Conservation (phyloP, 2,888 invertebrate species). For the Sericinus montela region DNA sequence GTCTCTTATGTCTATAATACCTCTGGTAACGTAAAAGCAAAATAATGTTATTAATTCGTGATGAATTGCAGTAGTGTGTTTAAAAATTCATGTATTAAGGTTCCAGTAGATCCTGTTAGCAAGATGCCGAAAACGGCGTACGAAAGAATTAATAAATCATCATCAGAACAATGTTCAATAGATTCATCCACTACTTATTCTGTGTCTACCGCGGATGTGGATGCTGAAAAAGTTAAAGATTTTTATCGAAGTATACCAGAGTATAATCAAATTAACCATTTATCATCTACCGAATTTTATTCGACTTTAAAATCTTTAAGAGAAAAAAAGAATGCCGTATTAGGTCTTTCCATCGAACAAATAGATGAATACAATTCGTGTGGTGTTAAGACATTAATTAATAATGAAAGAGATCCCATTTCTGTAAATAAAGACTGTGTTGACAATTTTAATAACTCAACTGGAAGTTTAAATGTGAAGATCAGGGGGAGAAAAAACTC, state of each 20-base stretch:
- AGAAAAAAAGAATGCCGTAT: constrained; percentile 80
- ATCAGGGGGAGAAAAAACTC: neutral
- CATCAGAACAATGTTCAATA: constrained; percentile 54
- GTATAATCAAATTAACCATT: constrained; percentile 86
- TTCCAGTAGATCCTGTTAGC: constrained; percentile 85
- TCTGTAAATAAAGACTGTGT: neutral
- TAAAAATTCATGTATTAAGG: constrained; percentile 84
- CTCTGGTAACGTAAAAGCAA: no score
- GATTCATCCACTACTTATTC: constrained; percentile 56
- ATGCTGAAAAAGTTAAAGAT: constrained; percentile 82
- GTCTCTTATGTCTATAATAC: no score
- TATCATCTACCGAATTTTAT: constrained; percentile 87
- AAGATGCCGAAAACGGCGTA: constrained; percentile 85
- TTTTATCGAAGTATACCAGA: constrained; percentile 90
- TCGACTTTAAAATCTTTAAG: constrained; percentile 83
- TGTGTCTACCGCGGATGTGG: constrained; percentile 50
- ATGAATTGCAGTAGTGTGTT: constrained; percentile 82
- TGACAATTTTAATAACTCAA: neutral
- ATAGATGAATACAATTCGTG: constrained; percentile 40
- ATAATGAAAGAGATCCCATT: neutral
- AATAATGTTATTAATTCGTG: constrained; percentile 22
- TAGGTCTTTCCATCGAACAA: constrained; percentile 53
- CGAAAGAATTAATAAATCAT: constrained; percentile 75
- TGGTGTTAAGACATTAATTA: constrained; percentile 16
- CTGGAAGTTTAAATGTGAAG: neutral